These are phyloP conservation scores for Lota lota DNA, from an alignment of 2,113 vertebrate species.

Conservation along the genomic window DNA sequence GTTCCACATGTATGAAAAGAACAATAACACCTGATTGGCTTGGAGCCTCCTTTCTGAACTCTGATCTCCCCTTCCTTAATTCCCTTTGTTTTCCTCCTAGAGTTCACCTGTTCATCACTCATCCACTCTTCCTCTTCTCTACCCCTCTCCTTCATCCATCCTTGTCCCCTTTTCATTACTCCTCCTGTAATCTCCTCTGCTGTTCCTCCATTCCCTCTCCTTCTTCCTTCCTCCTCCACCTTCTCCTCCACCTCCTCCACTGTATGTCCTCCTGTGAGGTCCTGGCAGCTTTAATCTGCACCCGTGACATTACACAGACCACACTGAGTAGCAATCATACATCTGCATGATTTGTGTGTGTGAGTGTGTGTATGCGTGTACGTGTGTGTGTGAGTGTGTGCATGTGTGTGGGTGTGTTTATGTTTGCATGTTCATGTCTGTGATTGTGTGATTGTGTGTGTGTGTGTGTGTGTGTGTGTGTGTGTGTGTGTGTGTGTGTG, in stretches of 20 bases:
- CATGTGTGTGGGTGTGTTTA: background rate
- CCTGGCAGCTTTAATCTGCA: constrained; percentile 57
- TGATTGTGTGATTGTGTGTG: background rate
- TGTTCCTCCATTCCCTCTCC: too few species aligned
- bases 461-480: constrained; percentile 5
- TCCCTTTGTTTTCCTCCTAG: too few species aligned
- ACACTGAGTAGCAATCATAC: constrained; percentile 53
- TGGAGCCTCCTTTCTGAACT: too few species aligned
- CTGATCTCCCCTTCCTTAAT: too few species aligned
- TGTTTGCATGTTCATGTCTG: background rate
- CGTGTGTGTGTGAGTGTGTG: constrained; percentile 2
- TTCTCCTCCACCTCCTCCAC: background rate
- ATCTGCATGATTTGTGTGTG: constrained; percentile 7
- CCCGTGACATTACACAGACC: constrained; percentile 53
- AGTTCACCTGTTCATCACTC: background rate
- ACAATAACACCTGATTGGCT: too few species aligned
- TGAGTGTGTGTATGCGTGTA: background rate
- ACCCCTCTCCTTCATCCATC: background rate
- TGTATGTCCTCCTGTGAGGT: constrained; percentile 59
- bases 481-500: constrained; percentile 3
- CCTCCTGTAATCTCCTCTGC: too few species aligned
- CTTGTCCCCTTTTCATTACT: too few species aligned
- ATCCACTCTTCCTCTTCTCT: background rate
- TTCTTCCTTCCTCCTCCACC: constrained; percentile 1
- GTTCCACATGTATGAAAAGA: too few species aligned